These are phyloP conservation scores for Oncorhynchus keta DNA, from an alignment of 2,113 vertebrate genomes.

Conservation along the genomic window DNA sequence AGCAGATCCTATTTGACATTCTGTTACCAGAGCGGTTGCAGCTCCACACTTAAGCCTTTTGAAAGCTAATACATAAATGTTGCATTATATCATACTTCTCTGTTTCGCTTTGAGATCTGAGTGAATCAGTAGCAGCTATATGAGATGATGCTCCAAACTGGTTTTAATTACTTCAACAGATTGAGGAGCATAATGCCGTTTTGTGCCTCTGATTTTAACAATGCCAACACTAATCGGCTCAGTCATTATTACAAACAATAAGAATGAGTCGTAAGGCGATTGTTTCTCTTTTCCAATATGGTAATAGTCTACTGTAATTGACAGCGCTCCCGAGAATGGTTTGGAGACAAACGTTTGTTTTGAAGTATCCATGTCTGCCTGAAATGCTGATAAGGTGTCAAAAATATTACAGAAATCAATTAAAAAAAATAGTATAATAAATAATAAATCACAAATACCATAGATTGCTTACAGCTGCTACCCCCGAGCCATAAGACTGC, in stretches of 20 bases:
- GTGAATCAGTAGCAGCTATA: slow-evolving; percentile 61
- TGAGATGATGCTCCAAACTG: slow-evolving; percentile 59
- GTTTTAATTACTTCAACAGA: slow-evolving; percentile 69
- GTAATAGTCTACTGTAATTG: slow-evolving; percentile 45
- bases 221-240: slow-evolving; percentile 65
- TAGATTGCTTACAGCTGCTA: no score
- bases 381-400: no score
- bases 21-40: slow-evolving; percentile 68
- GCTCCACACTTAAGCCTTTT: slow-evolving; percentile 73
- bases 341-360: slow-evolving; percentile 16
- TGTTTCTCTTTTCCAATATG: slow-evolving; percentile 56
- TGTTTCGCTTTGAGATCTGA: background rate
- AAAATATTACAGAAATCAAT: no score
- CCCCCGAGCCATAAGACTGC: no score
- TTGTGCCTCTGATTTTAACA: slow-evolving; percentile 64
- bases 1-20: slow-evolving; percentile 73
- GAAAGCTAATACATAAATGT: slow-evolving; percentile 76
- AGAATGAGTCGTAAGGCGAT: slow-evolving; percentile 64
- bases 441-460: no score
- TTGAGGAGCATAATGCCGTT: slow-evolving; percentile 67
- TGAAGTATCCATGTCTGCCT: background rate
- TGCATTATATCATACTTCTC: slow-evolving; percentile 54
- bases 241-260: slow-evolving; percentile 66
- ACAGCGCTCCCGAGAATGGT: slow-evolving; percentile 28
- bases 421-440: no score